phyloP scores from a whole-genome alignment of 2,113 vertebrate species.

The Ptilorrhoa leucosticta region DNA sequence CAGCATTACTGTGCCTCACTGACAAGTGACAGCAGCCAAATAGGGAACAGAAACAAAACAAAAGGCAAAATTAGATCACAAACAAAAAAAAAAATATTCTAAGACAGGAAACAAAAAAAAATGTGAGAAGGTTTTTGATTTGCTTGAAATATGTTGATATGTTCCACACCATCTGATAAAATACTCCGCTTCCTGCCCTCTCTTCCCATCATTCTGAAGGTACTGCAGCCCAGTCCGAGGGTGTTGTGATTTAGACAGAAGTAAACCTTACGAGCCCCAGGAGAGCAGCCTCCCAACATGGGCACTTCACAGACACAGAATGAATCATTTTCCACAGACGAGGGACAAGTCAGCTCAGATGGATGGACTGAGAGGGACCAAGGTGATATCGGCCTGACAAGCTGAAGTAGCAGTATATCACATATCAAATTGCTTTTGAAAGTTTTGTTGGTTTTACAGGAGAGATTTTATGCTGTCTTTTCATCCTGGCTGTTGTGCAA shows the following conservation, averaged over 20 bases:
- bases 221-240: accelerated
- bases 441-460: background rate
- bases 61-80: background rate
- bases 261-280: background rate
- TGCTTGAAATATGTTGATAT: background rate
- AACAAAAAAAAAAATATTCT: background rate
- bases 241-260: background rate
- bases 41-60: conserved; percentile 13
- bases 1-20: background rate
- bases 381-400: background rate
- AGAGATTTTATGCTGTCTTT: background rate
- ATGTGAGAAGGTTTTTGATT: background rate
- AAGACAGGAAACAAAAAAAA: background rate
- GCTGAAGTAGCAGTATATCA: background rate
- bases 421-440: background rate
- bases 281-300: accelerated
- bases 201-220: background rate
- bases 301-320: background rate
- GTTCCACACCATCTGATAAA: background rate
- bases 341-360: background rate
- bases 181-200: background rate
- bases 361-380: background rate
- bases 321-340: background rate
- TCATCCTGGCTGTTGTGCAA: background rate
- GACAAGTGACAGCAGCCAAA: background rate